Base-by-base conservation (phyloP, 2,797 vertebrate species). In the Chelmon rostratus region DNA sequence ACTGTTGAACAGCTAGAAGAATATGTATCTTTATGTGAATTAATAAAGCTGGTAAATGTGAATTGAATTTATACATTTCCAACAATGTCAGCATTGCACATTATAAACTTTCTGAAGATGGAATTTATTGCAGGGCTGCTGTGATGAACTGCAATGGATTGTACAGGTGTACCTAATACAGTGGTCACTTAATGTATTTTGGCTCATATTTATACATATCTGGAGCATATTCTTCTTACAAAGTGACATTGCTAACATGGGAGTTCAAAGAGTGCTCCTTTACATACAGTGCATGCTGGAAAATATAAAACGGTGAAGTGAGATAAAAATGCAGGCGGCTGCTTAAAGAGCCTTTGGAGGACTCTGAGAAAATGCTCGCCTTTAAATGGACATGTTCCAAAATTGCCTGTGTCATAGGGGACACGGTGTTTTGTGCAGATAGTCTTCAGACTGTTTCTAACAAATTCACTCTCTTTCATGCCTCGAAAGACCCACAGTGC, bases 381-480 rank as follows among this genome's bases (percentile, higher is more conserved):
- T 85, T 82, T 50, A 77, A 53, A 72, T 63, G 61, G 68, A 90
- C 73, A 69, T 23, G 56, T 78, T 88, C 69, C 70, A 73, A 73
- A 86, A 90, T 79, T 73, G 78, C 65, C 33, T 49, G 44, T 81
- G 82, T 87, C 84, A 83, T 33, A 0, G 50, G 80, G 72, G 79
- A 85, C 49, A 0, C 28, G 19, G 52, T 73, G 59, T 84, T 86
- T 79, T 74, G 66, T 47, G 63, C 67, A 72, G 81, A 86, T 86
- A 84, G 82, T 88, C 90, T 78, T 90, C 68, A 6, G 79, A 82
- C 86, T 82, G 49, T 81, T 82, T 79, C 44, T 49, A 53, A 87
- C 66, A 81, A 81, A 84, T 82, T 71, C 1, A 5, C 72, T 82
- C 73, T 73, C 40, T 70, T 85, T 85, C 58, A 64, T 59, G 69